A percentile compares a stretch with the other conserved stretches of the same genome.
Conservation (phyloP, 2,113 vertebrate genomes). For the Numenius arquata region DNA sequence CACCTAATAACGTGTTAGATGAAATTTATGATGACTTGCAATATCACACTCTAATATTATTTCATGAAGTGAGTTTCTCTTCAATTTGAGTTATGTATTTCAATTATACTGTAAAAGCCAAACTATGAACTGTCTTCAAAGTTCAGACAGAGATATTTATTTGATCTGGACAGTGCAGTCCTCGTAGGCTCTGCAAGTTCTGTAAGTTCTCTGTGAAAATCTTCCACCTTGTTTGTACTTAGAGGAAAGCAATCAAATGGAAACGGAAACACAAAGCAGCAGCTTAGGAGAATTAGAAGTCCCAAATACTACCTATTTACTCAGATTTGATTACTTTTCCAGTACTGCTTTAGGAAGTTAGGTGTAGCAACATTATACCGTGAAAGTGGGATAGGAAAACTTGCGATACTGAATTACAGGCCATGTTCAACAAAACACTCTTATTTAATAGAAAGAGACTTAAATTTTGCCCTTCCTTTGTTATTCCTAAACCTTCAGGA, state of each 20-base stretch:
- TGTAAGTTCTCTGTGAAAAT: neutral
- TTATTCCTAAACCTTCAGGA: neutral
- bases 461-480: neutral
- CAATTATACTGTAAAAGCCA: neutral
- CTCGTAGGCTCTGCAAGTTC: neutral
- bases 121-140: conserved; percentile 1
- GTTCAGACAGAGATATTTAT: neutral
- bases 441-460: neutral
- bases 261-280: conserved; percentile 14
- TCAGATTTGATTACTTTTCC: neutral
- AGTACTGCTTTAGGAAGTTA: neutral
- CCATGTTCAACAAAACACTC: neutral
- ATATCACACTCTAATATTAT: neutral
- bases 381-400: neutral
- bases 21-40: neutral
- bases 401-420: neutral
- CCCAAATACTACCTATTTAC: neutral
- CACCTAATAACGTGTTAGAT: neutral
- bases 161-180: neutral
- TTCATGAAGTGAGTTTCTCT: neutral
- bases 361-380: neutral
- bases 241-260: neutral
- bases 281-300: neutral
- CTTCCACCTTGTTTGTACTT: neutral
- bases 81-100: neutral